Percentiles rank a stretch among this genome's conserved stretches.
Evolutionary conservation across 1,140 invertebrate genomes (phyloP).

Genomic region (Rhagoletis pomonella): DNA sequence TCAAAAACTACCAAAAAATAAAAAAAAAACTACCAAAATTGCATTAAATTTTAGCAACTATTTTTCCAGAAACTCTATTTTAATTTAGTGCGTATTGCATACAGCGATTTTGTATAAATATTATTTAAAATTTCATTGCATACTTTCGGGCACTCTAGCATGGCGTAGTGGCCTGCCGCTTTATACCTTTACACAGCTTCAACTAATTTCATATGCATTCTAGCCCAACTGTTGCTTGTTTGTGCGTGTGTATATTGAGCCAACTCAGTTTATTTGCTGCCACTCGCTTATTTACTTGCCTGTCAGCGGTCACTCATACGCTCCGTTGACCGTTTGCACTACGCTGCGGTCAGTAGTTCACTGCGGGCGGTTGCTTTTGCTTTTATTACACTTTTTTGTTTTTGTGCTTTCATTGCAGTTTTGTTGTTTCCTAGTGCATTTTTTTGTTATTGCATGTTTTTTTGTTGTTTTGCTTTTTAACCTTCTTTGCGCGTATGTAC

Average conservation of each 20-base stretch:
- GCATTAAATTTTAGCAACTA: too few species aligned
- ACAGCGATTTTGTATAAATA: not conserved
- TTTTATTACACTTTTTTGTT: not conserved
- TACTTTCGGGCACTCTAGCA: not conserved
- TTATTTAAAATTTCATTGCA: not conserved
- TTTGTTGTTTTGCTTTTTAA: not conserved
- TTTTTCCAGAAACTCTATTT: too few species aligned
- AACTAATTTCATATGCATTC: not conserved
- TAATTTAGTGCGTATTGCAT: not conserved
- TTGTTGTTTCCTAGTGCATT: not conserved
- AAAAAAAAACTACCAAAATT: too few species aligned
- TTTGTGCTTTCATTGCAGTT: not conserved
- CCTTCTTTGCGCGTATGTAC: not conserved
- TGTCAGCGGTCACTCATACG: slow-evolving; percentile 30
- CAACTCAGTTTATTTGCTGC: slow-evolving; percentile 32
- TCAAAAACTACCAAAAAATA: too few species aligned
- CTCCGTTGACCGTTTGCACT: slow-evolving; percentile 23
- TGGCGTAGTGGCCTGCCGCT: not conserved
- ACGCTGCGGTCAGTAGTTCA: not conserved
- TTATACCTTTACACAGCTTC: not conserved
- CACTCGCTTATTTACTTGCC: slow-evolving; percentile 34
- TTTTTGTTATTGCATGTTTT: not conserved
- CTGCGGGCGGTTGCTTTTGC: not conserved
- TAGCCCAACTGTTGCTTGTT: not conserved
- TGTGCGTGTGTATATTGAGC: not conserved